Base-by-base conservation (phyloP, 2,797 vertebrate species). In the Sorex maritimensis region DNA sequence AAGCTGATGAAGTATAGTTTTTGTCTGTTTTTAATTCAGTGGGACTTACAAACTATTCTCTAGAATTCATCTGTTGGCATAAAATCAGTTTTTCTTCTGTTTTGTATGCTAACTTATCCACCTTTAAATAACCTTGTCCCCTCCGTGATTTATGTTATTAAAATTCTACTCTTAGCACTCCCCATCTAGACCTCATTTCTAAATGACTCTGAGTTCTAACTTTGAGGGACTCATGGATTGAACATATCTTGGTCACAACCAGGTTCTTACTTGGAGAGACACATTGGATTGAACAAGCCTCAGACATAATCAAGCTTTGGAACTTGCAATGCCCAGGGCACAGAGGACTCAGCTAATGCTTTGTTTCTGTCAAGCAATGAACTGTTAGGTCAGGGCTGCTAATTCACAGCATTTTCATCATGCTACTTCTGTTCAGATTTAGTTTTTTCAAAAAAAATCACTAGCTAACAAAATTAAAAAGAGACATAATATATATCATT, bases 21-120 rank as follows among this genome's bases (percentile, higher is more conserved):
- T 83, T 80, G 26, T 58, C 58, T 73, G 30, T 24, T 92, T 88
- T 92, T 72, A 92, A 77, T 38, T 34, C 5, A 86, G 49, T 28
- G 65, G 8, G 4, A 58, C 21, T 81, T 6, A 30, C 28, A 52
- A 83, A 58, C 3, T 61, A 13, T n/a, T 52, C n/a, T 38, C 24
- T 68, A 34, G 15, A 65, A 28, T n/a, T 90, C 63, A 75, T n/a
- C 23, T 26, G 17, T 52, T 79, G 38, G 2, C 38, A 71, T 44
- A 74, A 61, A 71, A 58, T 63, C 41, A 86, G 80, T 91, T 90
- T 52, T 13, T 9, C 61, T 26, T 30, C 24, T 24, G 21, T 0
- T 24, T 30, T 38, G 24, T 75, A 67, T 9, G 26, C 63, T 67
- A 67, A 30, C 52, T 84, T 23, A 79, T 10, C 14, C 24, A 68